These are phyloP conservation scores for Laterallus jamaicensis DNA, from an alignment of 2,113 vertebrate species.

Conservation along the genomic window DNA sequence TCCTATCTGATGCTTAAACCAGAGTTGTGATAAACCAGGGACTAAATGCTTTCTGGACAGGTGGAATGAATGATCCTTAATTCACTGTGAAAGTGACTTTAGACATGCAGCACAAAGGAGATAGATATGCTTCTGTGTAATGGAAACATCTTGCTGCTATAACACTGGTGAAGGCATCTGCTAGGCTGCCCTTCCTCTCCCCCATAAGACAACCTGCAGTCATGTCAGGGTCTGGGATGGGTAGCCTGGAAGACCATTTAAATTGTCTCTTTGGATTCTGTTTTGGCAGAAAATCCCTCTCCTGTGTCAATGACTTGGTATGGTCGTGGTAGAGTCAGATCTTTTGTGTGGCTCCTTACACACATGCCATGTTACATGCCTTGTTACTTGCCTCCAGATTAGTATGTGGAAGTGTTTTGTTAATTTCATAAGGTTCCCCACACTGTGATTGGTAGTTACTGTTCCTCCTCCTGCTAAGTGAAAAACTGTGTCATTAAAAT, in stretches of 20 bases:
- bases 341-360: neutral
- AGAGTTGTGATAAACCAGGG: neutral
- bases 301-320: neutral
- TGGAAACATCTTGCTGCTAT: neutral
- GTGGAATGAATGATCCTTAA: neutral
- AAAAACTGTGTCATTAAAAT: neutral
- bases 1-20: neutral
- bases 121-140: neutral
- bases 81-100: neutral
- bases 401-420: neutral
- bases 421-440: neutral
- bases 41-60: neutral
- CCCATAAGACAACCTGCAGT: neutral
- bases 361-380: neutral
- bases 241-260: neutral
- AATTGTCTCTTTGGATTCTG: neutral
- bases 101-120: neutral
- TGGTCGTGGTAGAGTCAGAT: neutral
- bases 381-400: neutral
- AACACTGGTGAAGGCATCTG: neutral
- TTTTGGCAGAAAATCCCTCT: neutral
- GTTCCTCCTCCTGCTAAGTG: neutral
- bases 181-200: neutral
- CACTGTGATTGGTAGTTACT: neutral
- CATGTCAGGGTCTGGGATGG: neutral